Evolutionary conservation across 2,113 vertebrate species (phyloP).

Genomic region (Callipepla squamata): DNA sequence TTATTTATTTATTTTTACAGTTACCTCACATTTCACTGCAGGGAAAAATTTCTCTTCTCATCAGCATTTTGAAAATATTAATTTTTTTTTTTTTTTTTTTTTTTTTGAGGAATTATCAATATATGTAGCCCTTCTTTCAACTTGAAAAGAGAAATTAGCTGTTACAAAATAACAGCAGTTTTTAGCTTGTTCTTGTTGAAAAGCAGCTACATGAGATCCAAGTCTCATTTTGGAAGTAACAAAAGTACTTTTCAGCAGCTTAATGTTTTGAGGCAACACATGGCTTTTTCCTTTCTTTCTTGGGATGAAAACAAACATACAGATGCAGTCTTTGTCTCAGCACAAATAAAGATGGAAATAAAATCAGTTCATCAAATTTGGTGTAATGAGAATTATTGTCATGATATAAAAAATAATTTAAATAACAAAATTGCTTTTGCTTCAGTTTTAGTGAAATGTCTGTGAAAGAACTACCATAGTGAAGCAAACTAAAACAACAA

Average conservation of each 20-base stretch:
- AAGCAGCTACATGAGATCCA: slow-evolving; percentile 47
- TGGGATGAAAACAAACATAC: slow-evolving; percentile 66
- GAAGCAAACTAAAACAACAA: background rate
- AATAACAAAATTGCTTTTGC: slow-evolving; percentile 49
- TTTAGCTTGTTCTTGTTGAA: slow-evolving; percentile 59
- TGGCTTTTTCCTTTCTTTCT: slow-evolving; percentile 54
- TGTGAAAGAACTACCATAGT: background rate
- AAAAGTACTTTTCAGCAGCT: slow-evolving; percentile 59
- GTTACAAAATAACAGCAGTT: slow-evolving; percentile 43
- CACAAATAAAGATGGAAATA: slow-evolving; percentile 40
- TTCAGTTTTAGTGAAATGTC: background rate
- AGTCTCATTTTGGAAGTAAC: slow-evolving; percentile 52
- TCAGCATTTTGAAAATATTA: background rate
- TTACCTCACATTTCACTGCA: background rate
- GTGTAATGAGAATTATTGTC: slow-evolving; percentile 55
- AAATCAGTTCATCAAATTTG: slow-evolving; percentile 60
- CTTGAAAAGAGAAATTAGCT: slow-evolving; percentile 64
- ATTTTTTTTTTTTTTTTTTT: background rate
- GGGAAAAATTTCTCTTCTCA: slow-evolving; percentile 30
- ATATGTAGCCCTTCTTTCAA: slow-evolving; percentile 43
- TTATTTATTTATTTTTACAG: background rate
- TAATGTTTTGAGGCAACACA: slow-evolving; percentile 65
- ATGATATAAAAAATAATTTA: slow-evolving; percentile 60
- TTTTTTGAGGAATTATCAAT: slow-evolving; percentile 20
- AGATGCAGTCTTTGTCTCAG: slow-evolving; percentile 66